These are phyloP conservation scores for Lycopodina hypogea DNA, from an alignment of 37 sponge, comb jelly and placozoan genomes.

Conservation along the genomic window DNA sequence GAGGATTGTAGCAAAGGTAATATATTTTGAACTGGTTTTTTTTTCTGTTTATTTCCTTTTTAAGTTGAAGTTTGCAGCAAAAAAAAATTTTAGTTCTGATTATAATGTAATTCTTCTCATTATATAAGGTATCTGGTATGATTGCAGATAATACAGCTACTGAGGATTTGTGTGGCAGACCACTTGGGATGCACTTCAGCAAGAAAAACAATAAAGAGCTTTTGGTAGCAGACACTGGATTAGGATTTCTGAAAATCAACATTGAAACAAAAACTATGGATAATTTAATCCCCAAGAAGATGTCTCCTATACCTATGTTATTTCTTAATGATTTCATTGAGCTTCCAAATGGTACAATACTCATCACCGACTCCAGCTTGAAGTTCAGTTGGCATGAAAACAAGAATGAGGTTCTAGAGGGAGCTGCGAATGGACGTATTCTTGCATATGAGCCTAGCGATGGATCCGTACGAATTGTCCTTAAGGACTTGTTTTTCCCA, in stretches of 20 bases:
- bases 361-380: slow-evolving; percentile 67
- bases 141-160: too few relatives aligned
- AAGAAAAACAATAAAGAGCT: slow-evolving; percentile 6
- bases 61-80: too few relatives aligned
- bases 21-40: too few relatives aligned
- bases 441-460: slow-evolving; percentile 53
- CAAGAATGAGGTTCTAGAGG: slow-evolving; percentile 55
- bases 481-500: slow-evolving; percentile 61
- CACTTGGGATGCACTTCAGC: slow-evolving; percentile 67
- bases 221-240: slow-evolving; percentile 59
- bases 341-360: slow-evolving; percentile 59
- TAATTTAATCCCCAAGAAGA: slow-evolving; percentile 3
- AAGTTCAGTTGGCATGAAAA: slow-evolving; percentile 45
- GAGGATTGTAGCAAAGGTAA: too few relatives aligned
- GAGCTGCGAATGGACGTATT: slow-evolving; percentile 58
- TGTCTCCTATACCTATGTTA: not conserved
- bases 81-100: too few relatives aligned
- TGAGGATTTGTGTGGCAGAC: slow-evolving; percentile 68
- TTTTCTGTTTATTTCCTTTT: too few relatives aligned
- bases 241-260: slow-evolving; percentile 51
- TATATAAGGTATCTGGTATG: too few relatives aligned
- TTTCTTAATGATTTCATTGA: slow-evolving; percentile 50
- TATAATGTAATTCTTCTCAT: too few relatives aligned
- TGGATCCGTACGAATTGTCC: slow-evolving; percentile 16
- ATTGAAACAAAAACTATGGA: slow-evolving; percentile 20